A percentile compares a stretch with the other conserved stretches of the same genome.
phyloP scores from a whole-genome alignment of 2,797 vertebrate species.

The Tympanoctomys barrerae region DNA sequence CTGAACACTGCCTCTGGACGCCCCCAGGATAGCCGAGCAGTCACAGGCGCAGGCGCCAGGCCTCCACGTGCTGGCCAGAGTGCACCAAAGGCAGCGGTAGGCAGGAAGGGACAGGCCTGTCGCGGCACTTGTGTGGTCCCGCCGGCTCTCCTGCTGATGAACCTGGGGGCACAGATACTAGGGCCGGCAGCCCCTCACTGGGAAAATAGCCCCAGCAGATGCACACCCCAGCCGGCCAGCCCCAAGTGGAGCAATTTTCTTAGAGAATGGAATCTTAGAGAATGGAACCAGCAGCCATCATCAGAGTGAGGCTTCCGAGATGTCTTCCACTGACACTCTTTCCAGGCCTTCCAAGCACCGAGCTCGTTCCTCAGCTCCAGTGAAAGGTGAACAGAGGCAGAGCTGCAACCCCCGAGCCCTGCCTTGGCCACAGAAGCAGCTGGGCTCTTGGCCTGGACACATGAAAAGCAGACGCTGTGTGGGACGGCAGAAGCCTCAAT shows the following conservation, averaged over 20 bases:
- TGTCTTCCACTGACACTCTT: neutral
- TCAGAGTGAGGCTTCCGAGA: neutral
- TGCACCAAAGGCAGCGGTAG: accelerated
- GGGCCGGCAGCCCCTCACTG: accelerated
- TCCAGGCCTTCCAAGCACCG: constrained; percentile 44
- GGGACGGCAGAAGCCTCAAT: accelerated
- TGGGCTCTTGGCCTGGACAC: accelerated
- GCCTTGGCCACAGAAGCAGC: neutral
- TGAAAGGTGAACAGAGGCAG: neutral
- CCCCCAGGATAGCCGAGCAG: accelerated
- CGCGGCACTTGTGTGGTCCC: neutral
- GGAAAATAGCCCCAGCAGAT: neutral
- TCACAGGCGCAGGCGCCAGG: accelerated
- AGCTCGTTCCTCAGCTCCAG: neutral
- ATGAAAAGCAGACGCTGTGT: accelerated
- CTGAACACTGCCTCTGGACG: neutral
- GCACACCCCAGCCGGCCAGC: neutral
- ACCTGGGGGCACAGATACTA: accelerated
- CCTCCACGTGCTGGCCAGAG: accelerated
- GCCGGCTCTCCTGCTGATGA: accelerated
- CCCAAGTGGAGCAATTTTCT: neutral
- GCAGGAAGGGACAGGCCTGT: neutral
- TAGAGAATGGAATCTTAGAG: neutral
- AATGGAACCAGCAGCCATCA: neutral
- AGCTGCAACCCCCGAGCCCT: too few relatives aligned